phyloP scores from a whole-genome alignment of 92 coral and sea anemone genomes.

The Palythoa grandiflora region DNA sequence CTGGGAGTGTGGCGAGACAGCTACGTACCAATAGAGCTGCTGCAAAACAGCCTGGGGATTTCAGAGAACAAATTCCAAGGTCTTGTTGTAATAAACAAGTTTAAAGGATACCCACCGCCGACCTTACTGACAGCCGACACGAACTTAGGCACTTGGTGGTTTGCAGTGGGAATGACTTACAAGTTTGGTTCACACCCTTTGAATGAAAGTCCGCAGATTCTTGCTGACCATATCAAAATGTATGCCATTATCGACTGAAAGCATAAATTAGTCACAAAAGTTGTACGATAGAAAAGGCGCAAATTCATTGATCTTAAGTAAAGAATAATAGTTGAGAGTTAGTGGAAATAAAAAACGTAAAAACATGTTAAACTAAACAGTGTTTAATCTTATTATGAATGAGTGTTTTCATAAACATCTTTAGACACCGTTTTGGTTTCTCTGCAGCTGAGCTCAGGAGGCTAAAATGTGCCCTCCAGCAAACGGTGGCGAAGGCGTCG shows the following conservation, averaged over 20 bases:
- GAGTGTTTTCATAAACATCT: no score
- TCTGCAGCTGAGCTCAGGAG: no score
- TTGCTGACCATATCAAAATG: conserved; percentile 32
- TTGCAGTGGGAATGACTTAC: conserved; percentile 22
- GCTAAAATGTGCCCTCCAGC: no score
- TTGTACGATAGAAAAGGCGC: no score
- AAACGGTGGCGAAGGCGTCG: no score
- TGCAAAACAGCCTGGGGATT: conserved; percentile 30
- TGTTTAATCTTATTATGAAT: no score
- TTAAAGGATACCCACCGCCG: background rate
- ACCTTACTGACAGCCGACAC: conserved; percentile 39
- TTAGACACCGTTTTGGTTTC: no score
- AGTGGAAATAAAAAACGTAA: no score
- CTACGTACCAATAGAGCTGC: conserved; percentile 31
- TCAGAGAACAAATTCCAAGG: conserved; percentile 34
- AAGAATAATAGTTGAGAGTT: no score
- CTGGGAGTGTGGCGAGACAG: conserved; percentile 41
- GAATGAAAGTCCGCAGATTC: background rate
- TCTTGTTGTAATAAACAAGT: conserved; percentile 3
- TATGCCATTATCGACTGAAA: conserved; percentile 34
- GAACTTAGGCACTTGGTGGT: conserved; percentile 10
- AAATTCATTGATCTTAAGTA: no score
- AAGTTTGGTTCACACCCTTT: conserved; percentile 18
- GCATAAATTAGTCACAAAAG: no score
- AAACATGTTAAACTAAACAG: no score